A percentile compares a stretch with the other conserved stretches of the same genome.
phyloP scores from a whole-genome alignment of 2,888 invertebrate species.

The Julus scandinavius region DNA sequence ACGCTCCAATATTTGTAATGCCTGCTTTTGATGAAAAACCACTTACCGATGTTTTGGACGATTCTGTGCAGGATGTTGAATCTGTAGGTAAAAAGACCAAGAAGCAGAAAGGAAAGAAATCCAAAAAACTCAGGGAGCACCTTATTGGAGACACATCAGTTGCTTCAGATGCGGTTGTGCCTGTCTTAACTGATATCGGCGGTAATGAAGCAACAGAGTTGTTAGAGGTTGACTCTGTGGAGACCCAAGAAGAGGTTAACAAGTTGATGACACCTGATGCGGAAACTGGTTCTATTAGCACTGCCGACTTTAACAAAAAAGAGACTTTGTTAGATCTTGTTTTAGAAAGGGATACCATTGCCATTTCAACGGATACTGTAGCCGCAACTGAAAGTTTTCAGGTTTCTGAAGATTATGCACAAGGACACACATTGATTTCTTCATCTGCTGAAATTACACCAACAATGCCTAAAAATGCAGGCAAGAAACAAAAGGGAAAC shows the following conservation, averaged over 20 bases:
- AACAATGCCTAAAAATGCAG: not conserved
- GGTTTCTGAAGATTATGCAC: not conserved
- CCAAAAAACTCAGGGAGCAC: not conserved
- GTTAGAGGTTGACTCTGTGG: not conserved
- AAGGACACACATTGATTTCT: not conserved
- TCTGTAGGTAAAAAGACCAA: not conserved
- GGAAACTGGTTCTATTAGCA: not conserved
- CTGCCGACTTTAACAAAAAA: not conserved
- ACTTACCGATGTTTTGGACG: not conserved
- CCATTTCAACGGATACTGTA: not conserved
- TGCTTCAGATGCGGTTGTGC: not conserved
- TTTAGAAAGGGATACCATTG: not conserved
- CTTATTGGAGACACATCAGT: not conserved
- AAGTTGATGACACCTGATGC: not conserved
- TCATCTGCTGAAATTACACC: not conserved
- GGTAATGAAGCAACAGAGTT: not conserved
- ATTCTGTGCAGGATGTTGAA: not conserved
- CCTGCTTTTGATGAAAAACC: not conserved
- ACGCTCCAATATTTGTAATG: not conserved
- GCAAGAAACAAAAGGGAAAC: not conserved
- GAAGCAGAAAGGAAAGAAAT: conserved; percentile 20
- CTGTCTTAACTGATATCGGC: not conserved
- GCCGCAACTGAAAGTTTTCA: not conserved
- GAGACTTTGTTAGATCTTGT: not conserved
- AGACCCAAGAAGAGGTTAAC: not conserved